A percentile compares a stretch with the other conserved stretches of the same genome.
Evolutionary conservation across 2,797 vertebrate species (phyloP).

Genomic region (Sebastes jordani): DNA sequence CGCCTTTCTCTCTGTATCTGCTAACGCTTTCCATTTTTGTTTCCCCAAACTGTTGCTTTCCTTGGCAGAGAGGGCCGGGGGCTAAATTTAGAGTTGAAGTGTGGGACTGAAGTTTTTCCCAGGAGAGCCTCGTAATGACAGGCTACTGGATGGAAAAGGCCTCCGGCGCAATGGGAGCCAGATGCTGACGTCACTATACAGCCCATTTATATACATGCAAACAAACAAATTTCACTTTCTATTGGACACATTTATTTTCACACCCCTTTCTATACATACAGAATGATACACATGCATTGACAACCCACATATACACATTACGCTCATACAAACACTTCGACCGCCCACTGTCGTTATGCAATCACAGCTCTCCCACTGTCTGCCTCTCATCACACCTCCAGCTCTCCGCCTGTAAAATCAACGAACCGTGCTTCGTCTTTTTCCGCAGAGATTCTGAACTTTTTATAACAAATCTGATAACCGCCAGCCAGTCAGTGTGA

Average conservation of each 20-base stretch:
- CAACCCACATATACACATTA: background rate
- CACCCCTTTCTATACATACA: background rate
- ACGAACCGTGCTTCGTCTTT: background rate
- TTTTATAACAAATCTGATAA: background rate
- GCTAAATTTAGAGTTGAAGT: conserved; percentile 63
- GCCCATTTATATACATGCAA: background rate
- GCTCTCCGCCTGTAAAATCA: background rate
- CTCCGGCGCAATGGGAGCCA: conserved; percentile 51
- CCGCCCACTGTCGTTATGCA: conserved; percentile 37
- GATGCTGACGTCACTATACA: conserved; percentile 32
- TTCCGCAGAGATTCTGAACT: background rate
- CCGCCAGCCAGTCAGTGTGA: background rate
- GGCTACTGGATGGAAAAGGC: conserved; percentile 49
- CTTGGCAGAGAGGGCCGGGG: conserved; percentile 34
- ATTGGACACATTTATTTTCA: background rate
- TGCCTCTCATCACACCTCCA: conserved; percentile 34
- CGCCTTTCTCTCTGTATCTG: background rate
- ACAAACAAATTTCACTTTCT: background rate
- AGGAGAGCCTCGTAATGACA: conserved; percentile 63
- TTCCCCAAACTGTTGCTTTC: conserved; percentile 46
- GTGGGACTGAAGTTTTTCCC: conserved; percentile 40
- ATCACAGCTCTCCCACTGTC: conserved; percentile 14
- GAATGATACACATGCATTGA: background rate
- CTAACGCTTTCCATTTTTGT: conserved; percentile 25
- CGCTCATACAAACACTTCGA: background rate